Base-by-base conservation (phyloP, 2,113 vertebrate species). In the Acrocephalus kingi region DNA sequence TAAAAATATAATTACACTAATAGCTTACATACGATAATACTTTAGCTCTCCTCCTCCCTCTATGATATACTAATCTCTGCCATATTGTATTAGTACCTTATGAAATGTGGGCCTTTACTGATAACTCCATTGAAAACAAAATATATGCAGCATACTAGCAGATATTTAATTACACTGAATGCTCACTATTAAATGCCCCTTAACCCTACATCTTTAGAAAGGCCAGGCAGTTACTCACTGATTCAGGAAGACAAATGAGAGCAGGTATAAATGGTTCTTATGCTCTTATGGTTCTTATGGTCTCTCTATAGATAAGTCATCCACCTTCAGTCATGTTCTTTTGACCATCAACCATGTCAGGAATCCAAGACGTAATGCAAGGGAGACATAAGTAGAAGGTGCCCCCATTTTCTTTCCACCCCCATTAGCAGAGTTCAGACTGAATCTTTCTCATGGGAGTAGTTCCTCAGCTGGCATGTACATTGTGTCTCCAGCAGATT, bases 1-100 rank as follows among this genome's bases (percentile, higher is more conserved):
- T 84, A 96, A 94, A 97, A 93, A 95, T 84, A 94, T 90, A 92
- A 96, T 97, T 91, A 94, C 69, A 64, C 83, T 96, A 96, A 97
- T 89, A 94, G 95, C 88, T 93, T 93, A 94, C 95, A 91, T 61
- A 76, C 71, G 89, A 91, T 51, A 85, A 78, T 94, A 89, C 37
- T 85, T 94, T 94, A 89, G 58, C 37, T 71, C 71, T 95, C 79
- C 75, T 91, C 76, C 80, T 96, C 83, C 79, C 73, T 93, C 87
- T 67, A 41, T 85, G 67, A 79, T 93, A 87, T 81, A 96, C 86
- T 84, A 58, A 85, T 81, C 22, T 94, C 83, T 93, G 93, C 84
- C 69, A 52, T 77, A 55, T 23, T 67, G 19, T 39, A n/a, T 49
- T 90, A 82, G 61, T 90, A 92, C 76, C n/a, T 81, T 78, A 87